Base-by-base conservation (phyloP, 2,113 vertebrate genomes). In the Triplophysa tibetana region DNA sequence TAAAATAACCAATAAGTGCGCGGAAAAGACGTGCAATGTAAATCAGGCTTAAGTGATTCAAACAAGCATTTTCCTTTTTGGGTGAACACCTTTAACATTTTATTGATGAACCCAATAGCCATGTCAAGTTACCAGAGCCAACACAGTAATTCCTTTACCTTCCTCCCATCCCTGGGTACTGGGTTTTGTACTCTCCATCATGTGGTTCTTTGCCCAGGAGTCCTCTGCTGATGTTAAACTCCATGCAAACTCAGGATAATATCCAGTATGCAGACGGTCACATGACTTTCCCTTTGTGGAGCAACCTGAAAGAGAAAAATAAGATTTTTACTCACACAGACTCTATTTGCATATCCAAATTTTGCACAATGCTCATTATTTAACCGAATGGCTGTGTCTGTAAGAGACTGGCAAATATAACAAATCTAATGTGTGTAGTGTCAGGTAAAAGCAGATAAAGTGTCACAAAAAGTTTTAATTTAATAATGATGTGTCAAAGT, bases 161-260 rank as follows among this genome's bases (percentile, higher is more conserved):
- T 93, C 91, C 84, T 93, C 91, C 92, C 92, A 92, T 26, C 89
- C 90, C 70, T 89, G 91, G 65, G 88, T 87, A 79, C 86, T 91
- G 84, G 84, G 87, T 54, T 85, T 67, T 43, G 85, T 90, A 83
- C 85, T 88, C 64, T 85, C 81, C 1, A 26, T 78, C 70, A 65
- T 88, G 29, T 80, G 87, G 48, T 87, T 85, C 48, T 88, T 85
- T 2, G 86, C 87, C 74, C 80, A 80, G 8, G 81, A 79, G 84
- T 90, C 86, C 5, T 89, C 88, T 0, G 90, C 87, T 23, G 89
- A 88, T 78, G 90, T 89, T 6, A 94, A 84, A 83, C 88, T 93
- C 93, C 93, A 94, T 0, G 90, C 89, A 63, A 92, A 92, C 74
- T 92, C 90, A 19, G 89, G 89, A 81, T 62, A 41, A 10, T 79